Conservation (phyloP, 1,140 invertebrate genomes). For the Zaprionus kolodkinae region DNA sequence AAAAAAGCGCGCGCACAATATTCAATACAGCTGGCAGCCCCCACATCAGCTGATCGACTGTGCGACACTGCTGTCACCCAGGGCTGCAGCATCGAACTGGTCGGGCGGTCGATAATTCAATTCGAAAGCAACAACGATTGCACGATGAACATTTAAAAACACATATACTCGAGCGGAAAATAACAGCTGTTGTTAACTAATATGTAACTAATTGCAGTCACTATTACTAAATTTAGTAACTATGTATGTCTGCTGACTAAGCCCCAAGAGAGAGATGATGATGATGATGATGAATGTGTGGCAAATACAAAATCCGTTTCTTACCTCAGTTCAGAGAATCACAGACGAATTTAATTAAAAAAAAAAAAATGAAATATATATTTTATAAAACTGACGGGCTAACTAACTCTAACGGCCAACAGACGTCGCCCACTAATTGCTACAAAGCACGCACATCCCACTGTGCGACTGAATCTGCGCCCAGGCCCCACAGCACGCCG, state of each 20-base stretch:
- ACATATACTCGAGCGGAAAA: not conserved
- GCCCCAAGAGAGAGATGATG: not conserved
- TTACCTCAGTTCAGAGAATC: not conserved
- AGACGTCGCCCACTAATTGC: slow-evolving; percentile 42
- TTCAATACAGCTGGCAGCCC: slow-evolving; percentile 29
- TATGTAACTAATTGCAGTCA: slow-evolving; percentile 5
- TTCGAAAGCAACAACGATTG: slow-evolving; percentile 5
- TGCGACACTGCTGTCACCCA: slow-evolving; percentile 33
- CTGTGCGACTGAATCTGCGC: slow-evolving; percentile 2
- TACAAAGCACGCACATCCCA: slow-evolving; percentile 31
- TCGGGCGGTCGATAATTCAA: slow-evolving; percentile 12
- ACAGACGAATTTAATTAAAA: slow-evolving; percentile 5
- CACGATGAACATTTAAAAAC: not conserved
- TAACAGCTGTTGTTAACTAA: slow-evolving; percentile 17
- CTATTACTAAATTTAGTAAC: not conserved
- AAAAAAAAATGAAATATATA: not conserved
- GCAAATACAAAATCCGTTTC: not conserved
- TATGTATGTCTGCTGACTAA: not conserved
- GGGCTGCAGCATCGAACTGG: slow-evolving; percentile 7
- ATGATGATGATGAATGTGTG: slow-evolving; percentile 4
- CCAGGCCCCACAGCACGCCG: slow-evolving; percentile 30
- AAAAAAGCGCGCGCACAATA: slow-evolving; percentile 32
- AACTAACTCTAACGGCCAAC: slow-evolving; percentile 2
- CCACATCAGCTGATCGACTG: slow-evolving; percentile 27
- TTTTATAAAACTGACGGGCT: not conserved